A percentile compares a stretch with the other conserved stretches of the same genome.
These are phyloP conservation scores for Falco naumanni DNA, from an alignment of 2,797 vertebrate genomes.

Conservation along the genomic window DNA sequence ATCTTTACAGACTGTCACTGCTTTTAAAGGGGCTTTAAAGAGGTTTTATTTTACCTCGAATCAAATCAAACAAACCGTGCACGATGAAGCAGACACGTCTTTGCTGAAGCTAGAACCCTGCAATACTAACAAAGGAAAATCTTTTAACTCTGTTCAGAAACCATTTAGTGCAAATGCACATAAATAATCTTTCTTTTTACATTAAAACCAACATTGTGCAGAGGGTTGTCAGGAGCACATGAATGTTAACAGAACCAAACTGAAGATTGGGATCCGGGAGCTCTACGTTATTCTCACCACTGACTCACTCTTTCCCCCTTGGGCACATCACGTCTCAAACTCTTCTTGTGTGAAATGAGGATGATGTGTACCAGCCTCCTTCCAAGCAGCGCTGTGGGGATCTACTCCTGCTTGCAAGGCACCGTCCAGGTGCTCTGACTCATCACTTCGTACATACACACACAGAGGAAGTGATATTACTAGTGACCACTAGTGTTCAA, in stretches of 20 bases:
- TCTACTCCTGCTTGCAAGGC: neutral
- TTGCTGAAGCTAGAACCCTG: neutral
- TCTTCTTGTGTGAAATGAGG: neutral
- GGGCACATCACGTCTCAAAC: neutral
- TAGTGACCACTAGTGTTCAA: conserved; percentile 31
- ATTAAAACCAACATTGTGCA: neutral
- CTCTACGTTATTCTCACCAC: neutral
- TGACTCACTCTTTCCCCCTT: neutral
- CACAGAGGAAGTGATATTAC: conserved; percentile 15
- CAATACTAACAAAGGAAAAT: neutral
- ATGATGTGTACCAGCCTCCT: neutral
- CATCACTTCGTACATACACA: neutral
- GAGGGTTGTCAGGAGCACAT: neutral
- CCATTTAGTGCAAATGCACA: neutral
- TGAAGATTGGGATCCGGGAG: neutral
- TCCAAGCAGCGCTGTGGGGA: neutral
- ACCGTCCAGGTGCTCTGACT: conserved; percentile 3
- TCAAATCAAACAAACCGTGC: neutral
- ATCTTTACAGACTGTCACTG: neutral
- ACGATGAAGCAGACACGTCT: neutral
- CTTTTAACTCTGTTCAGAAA: conserved; percentile 14
- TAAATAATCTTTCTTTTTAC: neutral
- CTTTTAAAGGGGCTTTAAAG: neutral
- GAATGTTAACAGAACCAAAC: neutral
- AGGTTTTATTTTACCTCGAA: conserved; percentile 22